Evolutionary conservation across 2,113 vertebrate genomes (phyloP).

Genomic region (Orthonyx spaldingii): DNA sequence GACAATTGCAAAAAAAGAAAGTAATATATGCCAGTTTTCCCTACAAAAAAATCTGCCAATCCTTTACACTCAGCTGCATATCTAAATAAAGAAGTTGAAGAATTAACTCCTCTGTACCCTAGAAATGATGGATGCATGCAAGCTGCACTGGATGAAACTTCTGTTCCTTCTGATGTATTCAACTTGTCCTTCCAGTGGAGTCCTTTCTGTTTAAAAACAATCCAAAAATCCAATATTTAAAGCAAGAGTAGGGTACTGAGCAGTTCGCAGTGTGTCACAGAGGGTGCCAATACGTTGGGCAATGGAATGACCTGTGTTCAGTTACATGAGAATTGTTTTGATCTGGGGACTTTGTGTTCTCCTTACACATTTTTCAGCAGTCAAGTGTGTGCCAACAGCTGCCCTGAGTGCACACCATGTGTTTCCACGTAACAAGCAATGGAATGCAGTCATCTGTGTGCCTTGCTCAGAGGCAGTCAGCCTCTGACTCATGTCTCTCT

Average conservation of each 20-base stretch:
- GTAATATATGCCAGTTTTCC: not conserved
- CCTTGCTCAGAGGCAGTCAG: not conserved
- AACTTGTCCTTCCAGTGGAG: not conserved
- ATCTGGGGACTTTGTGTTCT: not conserved
- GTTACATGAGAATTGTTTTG: not conserved
- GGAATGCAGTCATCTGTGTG: not conserved
- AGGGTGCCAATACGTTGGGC: not conserved
- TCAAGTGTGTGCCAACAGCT: not conserved
- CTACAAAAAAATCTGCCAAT: not conserved
- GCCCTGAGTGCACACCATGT: not conserved
- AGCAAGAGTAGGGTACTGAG: not conserved
- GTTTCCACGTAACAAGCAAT: not conserved
- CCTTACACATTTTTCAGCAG: not conserved
- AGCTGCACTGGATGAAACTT: not conserved
- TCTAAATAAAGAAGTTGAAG: not conserved
- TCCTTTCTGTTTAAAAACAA: not conserved
- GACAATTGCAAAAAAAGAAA: not conserved
- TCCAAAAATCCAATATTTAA: not conserved
- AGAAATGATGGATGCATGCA: not conserved
- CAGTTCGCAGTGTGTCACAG: not conserved
- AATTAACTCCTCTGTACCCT: not conserved
- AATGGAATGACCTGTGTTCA: not conserved
- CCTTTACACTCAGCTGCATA: not conserved
- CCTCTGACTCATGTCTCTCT: not conserved
- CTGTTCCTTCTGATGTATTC: not conserved